Evolutionary conservation across 2,888 invertebrate species (phyloP).

Genomic region (Ephialtes manifestator): DNA sequence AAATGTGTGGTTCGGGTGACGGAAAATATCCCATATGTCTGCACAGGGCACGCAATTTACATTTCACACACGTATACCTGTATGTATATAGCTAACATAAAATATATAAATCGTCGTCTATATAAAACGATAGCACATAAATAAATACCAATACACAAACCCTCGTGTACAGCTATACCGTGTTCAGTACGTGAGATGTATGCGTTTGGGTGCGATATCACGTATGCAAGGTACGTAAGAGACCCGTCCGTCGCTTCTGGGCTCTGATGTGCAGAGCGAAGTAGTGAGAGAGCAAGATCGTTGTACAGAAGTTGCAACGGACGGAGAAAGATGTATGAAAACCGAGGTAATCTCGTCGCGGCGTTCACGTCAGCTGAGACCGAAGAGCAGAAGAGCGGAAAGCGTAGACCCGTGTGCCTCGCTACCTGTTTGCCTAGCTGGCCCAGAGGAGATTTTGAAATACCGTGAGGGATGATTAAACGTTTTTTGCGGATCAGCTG

Average conservation of each 20-base stretch:
- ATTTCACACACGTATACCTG: background rate
- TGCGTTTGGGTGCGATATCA: constrained; percentile 39
- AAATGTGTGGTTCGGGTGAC: background rate
- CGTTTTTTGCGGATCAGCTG: constrained; percentile 65
- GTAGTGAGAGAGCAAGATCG: constrained; percentile 20
- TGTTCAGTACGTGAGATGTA: background rate
- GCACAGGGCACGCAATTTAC: background rate
- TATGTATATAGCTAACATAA: background rate
- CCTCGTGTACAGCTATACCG: constrained; percentile 1
- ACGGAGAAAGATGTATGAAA: constrained; percentile 23
- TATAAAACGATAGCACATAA: constrained; percentile 48
- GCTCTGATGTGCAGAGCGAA: constrained; percentile 17
- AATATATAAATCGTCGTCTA: constrained; percentile 27
- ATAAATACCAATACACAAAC: constrained; percentile 28
- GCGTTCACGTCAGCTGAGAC: constrained; percentile 35
- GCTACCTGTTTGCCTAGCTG: background rate
- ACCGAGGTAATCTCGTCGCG: constrained; percentile 15
- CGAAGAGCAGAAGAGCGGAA: constrained; percentile 45
- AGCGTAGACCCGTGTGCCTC: constrained; percentile 2
- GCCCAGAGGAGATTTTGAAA: constrained; percentile 50
- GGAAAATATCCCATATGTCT: background rate
- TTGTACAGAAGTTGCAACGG: constrained; percentile 21
- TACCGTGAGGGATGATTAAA: constrained; percentile 61
- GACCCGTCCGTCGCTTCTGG: constrained; percentile 47
- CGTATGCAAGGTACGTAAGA: constrained; percentile 52